phyloP scores from a whole-genome alignment of 2,888 invertebrate species.

The Catocala fraxini region DNA sequence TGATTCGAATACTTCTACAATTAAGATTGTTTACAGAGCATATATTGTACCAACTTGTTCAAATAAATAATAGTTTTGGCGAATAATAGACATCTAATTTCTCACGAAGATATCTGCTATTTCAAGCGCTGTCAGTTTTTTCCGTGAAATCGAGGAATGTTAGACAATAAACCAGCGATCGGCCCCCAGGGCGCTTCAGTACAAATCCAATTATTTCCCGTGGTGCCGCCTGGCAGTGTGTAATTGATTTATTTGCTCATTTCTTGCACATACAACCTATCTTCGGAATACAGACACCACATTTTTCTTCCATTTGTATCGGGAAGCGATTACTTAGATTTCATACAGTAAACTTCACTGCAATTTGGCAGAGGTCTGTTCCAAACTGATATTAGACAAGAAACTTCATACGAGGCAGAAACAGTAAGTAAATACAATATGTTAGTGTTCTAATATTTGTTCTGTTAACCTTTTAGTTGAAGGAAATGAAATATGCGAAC shows the following conservation, averaged over 20 bases:
- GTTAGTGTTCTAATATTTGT: slow-evolving; percentile 29
- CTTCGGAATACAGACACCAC: slow-evolving; percentile 55
- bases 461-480: slow-evolving; percentile 26
- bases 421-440: slow-evolving; percentile 31
- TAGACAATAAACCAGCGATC: slow-evolving; percentile 75
- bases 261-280: slow-evolving; percentile 69
- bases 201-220: slow-evolving; percentile 82
- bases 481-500: slow-evolving; percentile 33
- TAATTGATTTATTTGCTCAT: slow-evolving; percentile 84
- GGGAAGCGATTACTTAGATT: slow-evolving; percentile 35
- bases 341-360: slow-evolving; percentile 17
- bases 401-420: slow-evolving; percentile 10
- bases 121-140: slow-evolving; percentile 59
- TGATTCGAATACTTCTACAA: slow-evolving; percentile 29
- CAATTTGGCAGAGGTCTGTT: slow-evolving; percentile 19
- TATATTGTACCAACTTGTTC: neutral
- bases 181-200: slow-evolving; percentile 73
- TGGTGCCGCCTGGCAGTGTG: slow-evolving; percentile 72
- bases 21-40: slow-evolving; percentile 18
- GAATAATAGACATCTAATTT: slow-evolving; percentile 45
- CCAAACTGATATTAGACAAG: too few species aligned
- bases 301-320: slow-evolving; percentile 51
- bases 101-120: slow-evolving; percentile 53
- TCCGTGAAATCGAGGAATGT: slow-evolving; percentile 65
- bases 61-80: slow-evolving; percentile 46